Conservation (phyloP, 2,797 vertebrate genomes). For the Champsocephalus esox region DNA sequence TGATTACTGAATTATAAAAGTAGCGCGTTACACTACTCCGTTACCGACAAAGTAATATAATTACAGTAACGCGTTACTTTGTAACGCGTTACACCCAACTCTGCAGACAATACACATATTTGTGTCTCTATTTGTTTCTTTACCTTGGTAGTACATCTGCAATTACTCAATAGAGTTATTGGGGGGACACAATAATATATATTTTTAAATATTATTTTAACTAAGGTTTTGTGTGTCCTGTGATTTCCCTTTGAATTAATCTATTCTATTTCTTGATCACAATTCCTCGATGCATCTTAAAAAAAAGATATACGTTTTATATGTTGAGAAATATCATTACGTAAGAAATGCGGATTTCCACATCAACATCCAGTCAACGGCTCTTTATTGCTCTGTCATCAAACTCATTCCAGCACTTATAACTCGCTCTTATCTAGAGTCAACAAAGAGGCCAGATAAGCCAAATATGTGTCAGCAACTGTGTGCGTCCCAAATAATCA, state of each 20-base stretch:
- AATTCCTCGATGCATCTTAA: background rate
- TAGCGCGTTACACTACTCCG: too few relatives aligned
- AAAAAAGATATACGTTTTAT: background rate
- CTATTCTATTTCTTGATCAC: background rate
- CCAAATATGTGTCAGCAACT: conserved; percentile 21
- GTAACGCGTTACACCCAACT: too few relatives aligned
- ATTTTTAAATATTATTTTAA: too few relatives aligned
- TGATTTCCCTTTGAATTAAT: background rate
- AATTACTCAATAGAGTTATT: background rate
- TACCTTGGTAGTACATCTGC: background rate
- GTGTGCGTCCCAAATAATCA: background rate
- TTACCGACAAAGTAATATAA: too few relatives aligned
- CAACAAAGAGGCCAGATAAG: conserved; percentile 51
- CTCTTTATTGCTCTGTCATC: conserved; percentile 46
- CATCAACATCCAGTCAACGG: background rate
- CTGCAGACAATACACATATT: background rate
- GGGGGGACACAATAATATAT: too few relatives aligned
- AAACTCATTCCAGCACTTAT: conserved; percentile 57
- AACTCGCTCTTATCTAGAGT: conserved; percentile 66
- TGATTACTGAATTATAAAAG: too few relatives aligned
- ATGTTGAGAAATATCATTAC: background rate
- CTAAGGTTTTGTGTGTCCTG: too few relatives aligned
- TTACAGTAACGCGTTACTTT: too few relatives aligned
- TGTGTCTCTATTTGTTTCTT: background rate
- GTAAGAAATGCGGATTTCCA: background rate